Base-by-base conservation (phyloP, 1,140 invertebrate genomes). In the Drosophila yakuba region DNA sequence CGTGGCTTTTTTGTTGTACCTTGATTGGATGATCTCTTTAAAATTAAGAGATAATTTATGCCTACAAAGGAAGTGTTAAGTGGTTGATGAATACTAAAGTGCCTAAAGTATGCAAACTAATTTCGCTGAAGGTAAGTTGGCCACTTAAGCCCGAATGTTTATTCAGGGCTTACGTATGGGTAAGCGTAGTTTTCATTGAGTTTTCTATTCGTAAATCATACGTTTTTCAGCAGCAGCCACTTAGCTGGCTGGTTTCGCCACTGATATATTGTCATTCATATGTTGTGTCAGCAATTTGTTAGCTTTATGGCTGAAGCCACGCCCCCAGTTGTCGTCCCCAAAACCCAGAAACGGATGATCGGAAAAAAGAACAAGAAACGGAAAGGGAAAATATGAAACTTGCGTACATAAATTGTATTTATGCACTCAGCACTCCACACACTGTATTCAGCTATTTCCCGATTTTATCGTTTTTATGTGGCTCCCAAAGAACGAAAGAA, bases 241-340 rank as follows among this genome's bases (percentile, higher is more conserved):
- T 68, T 61, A 54, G 48, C 47, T 54, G 44, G 51, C 66, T 58
- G 57, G 68, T 72, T 72, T 28, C 68, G 48, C 68, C 58, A 48
- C 68, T 58, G 68, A 72, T 71, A 72, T 72, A 72, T 72, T 72
- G 68, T 71, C 68, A 72, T 72, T 72, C 68, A 72, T 72, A 72
- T 72, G 68, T 71, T 72, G 68, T 72, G 68, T 72, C 68, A 72
- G 68, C 68, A 72, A 72, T 72, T 72, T 72, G 68, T 72, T 72
- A 72, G 68, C 66, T 72, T 72, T 72, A 72, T 72, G 68, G 68
- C 66, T 71, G 45, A 11, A 28, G 68, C 66, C 68, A 72, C 68
- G 68, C 68, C 68, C 68, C 64, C 66, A 58, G 68, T 44, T 72
- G 68, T 54, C 61, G 47, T 48, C n/a, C 60, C 66, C 51, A 69